Base-by-base conservation (phyloP, 2,888 invertebrate genomes). In the Caenorhabditis wallacei region DNA sequence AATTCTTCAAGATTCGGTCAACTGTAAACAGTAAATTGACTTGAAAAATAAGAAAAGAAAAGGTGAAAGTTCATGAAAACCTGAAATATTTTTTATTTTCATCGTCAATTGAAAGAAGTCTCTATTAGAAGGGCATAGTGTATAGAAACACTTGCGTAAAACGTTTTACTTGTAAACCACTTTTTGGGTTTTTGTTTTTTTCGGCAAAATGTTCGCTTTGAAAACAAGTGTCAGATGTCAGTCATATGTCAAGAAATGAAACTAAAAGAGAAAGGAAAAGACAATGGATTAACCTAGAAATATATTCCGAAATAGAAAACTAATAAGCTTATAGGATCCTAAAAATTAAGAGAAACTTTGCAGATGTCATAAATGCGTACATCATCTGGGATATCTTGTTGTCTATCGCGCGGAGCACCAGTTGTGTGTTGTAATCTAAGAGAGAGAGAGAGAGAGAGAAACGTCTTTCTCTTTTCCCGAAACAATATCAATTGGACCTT, bases 401-500 rank as follows among this genome's bases (percentile, higher is more conserved):
- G 26, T 54, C 46, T 48, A 48, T n/a, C n/a, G 63, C 64, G 74
- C 74, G 64, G 26, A 43, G 57, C 46, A 35, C 51, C 63, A 61
- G 71, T 71, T 71, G 71, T 71, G 74, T 56, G 74, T 74, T 74
- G 74, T 74, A 74, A 74, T 64, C 64, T 37, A 30, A 30, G 30
- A 30, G 30, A 30, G 30, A 30, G 30, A 30, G 30, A 30, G 30
- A 30, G 56, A 74, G 74, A 35, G 53, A 54, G 59, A 70, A 53
- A 18, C 53, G 22, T 8, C 20, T 48, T 18, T 26, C 37, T 40
- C 40, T 35, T 51, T 26, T 43, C 35, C 48, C 53, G 43, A 54
- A 74, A 74, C 76, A 69, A 76, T 66, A 76, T 76, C 76, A 76
- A 76, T 76, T 68, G 76, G 76, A 69, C 76, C 76, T 59, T 43